Conservation (phyloP, 2,797 vertebrate genomes). For the Momotus momota region DNA sequence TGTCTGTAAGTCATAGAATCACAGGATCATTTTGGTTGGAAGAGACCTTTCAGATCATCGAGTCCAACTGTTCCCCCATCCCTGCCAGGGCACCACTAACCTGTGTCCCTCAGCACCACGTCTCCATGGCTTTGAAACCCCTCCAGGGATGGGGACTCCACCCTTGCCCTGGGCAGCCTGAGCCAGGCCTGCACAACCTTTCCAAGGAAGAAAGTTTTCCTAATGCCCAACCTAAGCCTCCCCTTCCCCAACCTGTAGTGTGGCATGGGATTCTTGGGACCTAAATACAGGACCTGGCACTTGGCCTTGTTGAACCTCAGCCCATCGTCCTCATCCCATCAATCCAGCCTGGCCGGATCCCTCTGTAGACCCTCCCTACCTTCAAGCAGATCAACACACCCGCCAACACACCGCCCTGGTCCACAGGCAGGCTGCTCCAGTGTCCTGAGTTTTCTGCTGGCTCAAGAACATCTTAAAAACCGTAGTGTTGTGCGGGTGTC, state of each 20-base stretch:
- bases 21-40: neutral
- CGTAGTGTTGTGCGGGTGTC: neutral
- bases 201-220: too few species aligned
- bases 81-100: neutral
- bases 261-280: neutral
- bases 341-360: neutral
- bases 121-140: too few species aligned
- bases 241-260: neutral
- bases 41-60: neutral
- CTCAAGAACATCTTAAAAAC: neutral
- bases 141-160: too few species aligned
- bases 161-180: too few species aligned
- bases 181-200: too few species aligned
- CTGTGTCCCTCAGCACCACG: too few species aligned
- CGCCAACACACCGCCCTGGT: neutral
- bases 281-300: neutral
- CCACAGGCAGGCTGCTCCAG: neutral
- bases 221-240: too few species aligned
- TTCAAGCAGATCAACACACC: neutral
- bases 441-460: neutral
- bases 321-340: neutral
- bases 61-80: neutral
- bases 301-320: neutral
- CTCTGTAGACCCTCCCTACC: neutral
- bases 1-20: neutral